Conservation (phyloP, 1,140 invertebrate genomes). For the Theocolax elegans region DNA sequence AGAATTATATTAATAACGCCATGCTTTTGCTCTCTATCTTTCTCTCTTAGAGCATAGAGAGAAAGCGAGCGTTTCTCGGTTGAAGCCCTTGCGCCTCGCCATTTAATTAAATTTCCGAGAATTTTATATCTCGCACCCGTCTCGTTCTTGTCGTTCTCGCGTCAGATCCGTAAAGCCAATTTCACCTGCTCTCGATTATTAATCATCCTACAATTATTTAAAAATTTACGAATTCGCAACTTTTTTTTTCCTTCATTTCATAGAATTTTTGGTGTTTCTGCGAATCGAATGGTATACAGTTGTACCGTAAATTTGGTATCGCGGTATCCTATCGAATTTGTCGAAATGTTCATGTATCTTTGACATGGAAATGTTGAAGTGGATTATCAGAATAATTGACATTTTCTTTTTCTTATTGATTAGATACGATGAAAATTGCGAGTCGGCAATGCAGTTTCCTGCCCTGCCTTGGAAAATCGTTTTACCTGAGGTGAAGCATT, state of each 20-base stretch:
- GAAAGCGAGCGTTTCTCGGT: not conserved
- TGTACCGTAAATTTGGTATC: too few species aligned
- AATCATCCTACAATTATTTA: slow-evolving; percentile 37
- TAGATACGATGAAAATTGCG: not conserved
- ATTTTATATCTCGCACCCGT: slow-evolving; percentile 51
- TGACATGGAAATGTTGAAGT: too few species aligned
- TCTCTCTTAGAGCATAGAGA: slow-evolving; percentile 32
- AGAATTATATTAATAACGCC: slow-evolving; percentile 62
- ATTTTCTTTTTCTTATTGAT: too few species aligned
- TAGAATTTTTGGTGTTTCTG: not conserved
- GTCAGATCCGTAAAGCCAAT: not conserved
- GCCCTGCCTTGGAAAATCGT: not conserved
- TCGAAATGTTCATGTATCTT: too few species aligned
- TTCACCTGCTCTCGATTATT: slow-evolving; percentile 32
- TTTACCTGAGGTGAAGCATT: slow-evolving; percentile 19
- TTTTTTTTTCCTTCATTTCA: not conserved
- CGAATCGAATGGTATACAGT: too few species aligned
- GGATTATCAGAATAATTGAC: too few species aligned
- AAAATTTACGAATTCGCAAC: slow-evolving; percentile 1
- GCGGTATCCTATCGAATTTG: too few species aligned
- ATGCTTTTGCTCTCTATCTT: slow-evolving; percentile 43
- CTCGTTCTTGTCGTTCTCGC: slow-evolving; percentile 40
- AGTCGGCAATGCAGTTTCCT: slow-evolving; percentile 40
- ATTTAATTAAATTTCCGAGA: slow-evolving; percentile 61
- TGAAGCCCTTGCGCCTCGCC: slow-evolving; percentile 37